phyloP scores from a whole-genome alignment of 2,113 vertebrate genomes.

The Malurus elegans region DNA sequence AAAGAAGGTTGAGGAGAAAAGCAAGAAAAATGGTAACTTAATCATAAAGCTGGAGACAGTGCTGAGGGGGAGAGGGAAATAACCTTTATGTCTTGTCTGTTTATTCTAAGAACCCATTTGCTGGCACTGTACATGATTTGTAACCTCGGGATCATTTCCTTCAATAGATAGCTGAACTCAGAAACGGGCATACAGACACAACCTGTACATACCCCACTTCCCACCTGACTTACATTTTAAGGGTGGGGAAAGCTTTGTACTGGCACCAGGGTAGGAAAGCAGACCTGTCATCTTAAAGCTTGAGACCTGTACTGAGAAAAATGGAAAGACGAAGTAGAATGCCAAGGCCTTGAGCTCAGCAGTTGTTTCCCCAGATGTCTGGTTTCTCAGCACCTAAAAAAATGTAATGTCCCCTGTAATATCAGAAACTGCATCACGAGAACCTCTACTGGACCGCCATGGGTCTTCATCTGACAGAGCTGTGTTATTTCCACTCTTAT shows the following conservation, averaged over 20 bases:
- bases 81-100: neutral
- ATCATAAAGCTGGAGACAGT: neutral
- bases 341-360: neutral
- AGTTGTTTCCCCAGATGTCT: neutral
- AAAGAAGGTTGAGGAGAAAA: neutral
- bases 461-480: neutral
- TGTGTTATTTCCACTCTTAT: neutral
- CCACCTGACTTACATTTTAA: neutral
- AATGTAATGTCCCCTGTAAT: neutral
- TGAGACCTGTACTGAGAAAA: neutral
- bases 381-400: neutral
- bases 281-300: neutral
- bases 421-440: neutral
- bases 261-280: neutral
- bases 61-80: neutral
- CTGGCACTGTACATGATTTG: accelerated
- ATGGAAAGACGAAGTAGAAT: neutral
- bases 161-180: neutral
- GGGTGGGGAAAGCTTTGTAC: neutral
- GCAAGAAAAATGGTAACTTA: neutral
- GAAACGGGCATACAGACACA: neutral
- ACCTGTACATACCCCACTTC: accelerated
- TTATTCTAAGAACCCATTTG: neutral
- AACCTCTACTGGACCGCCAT: neutral
- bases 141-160: neutral